Conservation (phyloP, 1,140 invertebrate species). For the Stratiolaelaps scimitus region DNA sequence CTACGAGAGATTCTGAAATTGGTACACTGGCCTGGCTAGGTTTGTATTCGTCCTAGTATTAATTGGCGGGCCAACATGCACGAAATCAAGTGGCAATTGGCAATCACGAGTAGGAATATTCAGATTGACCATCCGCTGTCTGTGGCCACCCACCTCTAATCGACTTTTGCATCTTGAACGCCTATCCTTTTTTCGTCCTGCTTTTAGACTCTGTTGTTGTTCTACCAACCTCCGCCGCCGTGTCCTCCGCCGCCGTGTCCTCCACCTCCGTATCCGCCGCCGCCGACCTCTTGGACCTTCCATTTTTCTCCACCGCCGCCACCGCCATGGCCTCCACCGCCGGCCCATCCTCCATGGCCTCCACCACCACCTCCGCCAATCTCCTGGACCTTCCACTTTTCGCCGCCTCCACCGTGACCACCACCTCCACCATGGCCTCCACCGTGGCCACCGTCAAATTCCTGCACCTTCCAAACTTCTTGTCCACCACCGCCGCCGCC, state of each 20-base stretch:
- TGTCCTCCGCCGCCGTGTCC: conserved; percentile 17
- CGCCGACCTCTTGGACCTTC: conserved; percentile 19
- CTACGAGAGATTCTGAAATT: too few relatives aligned
- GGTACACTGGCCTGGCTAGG: too few relatives aligned
- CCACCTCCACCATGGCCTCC: conserved; percentile 1
- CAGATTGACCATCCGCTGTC: too few relatives aligned
- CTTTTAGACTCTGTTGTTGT: too few relatives aligned
- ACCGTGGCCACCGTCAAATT: conserved; percentile 7
- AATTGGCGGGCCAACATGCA: too few relatives aligned
- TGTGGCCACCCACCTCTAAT: too few relatives aligned
- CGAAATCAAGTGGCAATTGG: too few relatives aligned
- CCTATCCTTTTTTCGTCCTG: too few relatives aligned
- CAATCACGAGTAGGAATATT: too few relatives aligned
- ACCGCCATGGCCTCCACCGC: conserved; percentile 1
- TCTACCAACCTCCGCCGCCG: conserved; percentile 6
- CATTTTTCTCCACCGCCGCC: conserved; percentile 19
- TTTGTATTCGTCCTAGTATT: too few relatives aligned
- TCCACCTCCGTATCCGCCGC: conserved; percentile 5
- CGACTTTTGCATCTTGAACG: too few relatives aligned
- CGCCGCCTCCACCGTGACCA: conserved; percentile 9
- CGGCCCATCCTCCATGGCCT: conserved; percentile 10
- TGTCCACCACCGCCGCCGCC: conserved; percentile 18
- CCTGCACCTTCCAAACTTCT: conserved; percentile 24
- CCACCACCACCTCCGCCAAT: conserved; percentile 8
- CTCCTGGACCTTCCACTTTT: conserved; percentile 27